These are phyloP conservation scores for Ethmia dodecea DNA, from an alignment of 2,888 invertebrate species.

Conservation along the genomic window DNA sequence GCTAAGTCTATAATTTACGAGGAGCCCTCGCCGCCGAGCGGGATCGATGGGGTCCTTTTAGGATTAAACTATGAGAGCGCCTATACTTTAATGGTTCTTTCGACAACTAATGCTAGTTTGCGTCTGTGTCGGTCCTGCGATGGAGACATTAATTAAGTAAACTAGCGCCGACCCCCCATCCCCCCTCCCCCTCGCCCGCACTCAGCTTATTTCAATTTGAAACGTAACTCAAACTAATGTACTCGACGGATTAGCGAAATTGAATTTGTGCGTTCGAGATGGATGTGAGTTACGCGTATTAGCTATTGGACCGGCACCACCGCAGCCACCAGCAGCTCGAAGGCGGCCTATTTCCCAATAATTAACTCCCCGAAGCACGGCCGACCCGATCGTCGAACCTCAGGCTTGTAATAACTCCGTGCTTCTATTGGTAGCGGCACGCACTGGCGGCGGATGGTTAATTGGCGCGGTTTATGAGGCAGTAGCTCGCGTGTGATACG, in stretches of 20 bases:
- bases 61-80: too few species aligned
- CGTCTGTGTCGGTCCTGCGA: too few species aligned
- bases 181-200: too few species aligned
- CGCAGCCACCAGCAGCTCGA: too few species aligned
- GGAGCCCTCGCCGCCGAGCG: too few species aligned
- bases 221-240: constrained; percentile 1
- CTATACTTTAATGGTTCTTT: too few species aligned
- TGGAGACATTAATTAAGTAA: constrained; percentile 8
- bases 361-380: background rate
- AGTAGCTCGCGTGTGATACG: constrained; percentile 8
- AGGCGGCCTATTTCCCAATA: background rate
- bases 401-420: too few species aligned
- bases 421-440: too few species aligned
- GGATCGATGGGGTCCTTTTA: too few species aligned
- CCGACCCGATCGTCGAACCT: background rate
- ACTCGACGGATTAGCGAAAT: constrained; percentile 11
- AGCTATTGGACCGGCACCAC: constrained; percentile 1
- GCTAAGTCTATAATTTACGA: too few species aligned
- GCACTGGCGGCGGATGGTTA: constrained; percentile 4
- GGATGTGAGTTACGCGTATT: constrained; percentile 13
- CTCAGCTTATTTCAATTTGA: constrained; percentile 9
- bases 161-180: background rate
- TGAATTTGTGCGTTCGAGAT: constrained; percentile 9
- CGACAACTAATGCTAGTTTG: too few species aligned
- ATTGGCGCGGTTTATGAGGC: constrained; percentile 1